Evolutionary conservation across 2,888 invertebrate genomes (phyloP).

Genomic region (Ernsta delagoae): DNA sequence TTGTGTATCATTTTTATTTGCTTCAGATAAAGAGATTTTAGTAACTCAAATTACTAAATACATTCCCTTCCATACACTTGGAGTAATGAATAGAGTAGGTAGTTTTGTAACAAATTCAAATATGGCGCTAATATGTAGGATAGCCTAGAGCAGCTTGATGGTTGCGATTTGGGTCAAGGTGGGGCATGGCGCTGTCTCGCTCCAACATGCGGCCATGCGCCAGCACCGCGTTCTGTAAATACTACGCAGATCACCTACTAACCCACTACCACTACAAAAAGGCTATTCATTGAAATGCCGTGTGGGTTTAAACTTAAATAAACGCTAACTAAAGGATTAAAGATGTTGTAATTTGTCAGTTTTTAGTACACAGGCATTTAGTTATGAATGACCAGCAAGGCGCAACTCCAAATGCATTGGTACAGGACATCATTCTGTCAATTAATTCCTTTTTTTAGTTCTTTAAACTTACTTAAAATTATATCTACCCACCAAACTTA

Average conservation of each 20-base stretch:
- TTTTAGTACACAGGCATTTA: too few relatives aligned
- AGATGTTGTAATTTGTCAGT: too few relatives aligned
- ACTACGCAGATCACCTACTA: conserved; percentile 37
- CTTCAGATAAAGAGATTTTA: background rate
- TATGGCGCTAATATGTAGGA: conserved; percentile 49
- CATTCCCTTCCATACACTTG: background rate
- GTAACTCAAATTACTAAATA: background rate
- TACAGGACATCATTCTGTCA: background rate
- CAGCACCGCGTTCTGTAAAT: conserved; percentile 33
- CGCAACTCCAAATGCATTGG: background rate
- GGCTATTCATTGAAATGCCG: conserved; percentile 18
- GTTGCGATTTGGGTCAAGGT: too few relatives aligned
- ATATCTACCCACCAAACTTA: too few relatives aligned
- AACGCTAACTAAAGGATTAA: too few relatives aligned
- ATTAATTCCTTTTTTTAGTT: too few relatives aligned
- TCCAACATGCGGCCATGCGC: too few relatives aligned
- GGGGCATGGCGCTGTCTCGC: too few relatives aligned
- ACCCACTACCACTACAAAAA: conserved; percentile 32
- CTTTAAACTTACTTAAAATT: too few relatives aligned
- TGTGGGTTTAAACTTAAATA: too few relatives aligned
- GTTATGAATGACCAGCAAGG: too few relatives aligned
- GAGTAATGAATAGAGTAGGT: background rate
- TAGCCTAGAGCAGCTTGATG: conserved; percentile 29
- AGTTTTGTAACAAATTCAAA: conserved; percentile 44
- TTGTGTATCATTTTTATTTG: background rate